These are phyloP conservation scores for Enteromius afrohamiltoni DNA, from an alignment of 2,797 vertebrate species.

Conservation along the genomic window DNA sequence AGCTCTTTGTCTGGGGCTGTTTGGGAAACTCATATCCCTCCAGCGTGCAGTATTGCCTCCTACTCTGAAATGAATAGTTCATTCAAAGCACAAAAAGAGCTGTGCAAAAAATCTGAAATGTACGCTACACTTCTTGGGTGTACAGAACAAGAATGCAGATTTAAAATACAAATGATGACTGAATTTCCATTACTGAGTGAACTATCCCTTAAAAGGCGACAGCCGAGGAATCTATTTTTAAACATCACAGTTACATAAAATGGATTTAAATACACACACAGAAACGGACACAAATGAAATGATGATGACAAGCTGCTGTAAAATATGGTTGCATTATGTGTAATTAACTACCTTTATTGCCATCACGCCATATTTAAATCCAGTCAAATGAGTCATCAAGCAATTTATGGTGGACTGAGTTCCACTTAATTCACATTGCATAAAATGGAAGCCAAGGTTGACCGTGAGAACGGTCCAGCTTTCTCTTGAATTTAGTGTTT, in stretches of 20 bases:
- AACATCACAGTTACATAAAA: not conserved
- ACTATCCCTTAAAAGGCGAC: not conserved
- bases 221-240: not conserved
- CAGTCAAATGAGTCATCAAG: not conserved
- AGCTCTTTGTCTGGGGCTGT: slow-evolving; percentile 36
- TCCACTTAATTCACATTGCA: not conserved
- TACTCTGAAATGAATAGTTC: slow-evolving; percentile 38
- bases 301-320: not conserved
- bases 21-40: slow-evolving; percentile 20
- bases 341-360: not conserved
- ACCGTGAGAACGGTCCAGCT: not conserved
- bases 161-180: not conserved
- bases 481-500: slow-evolving; percentile 16
- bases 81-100: slow-evolving; percentile 16
- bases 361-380: not conserved
- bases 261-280: not conserved
- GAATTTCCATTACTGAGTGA: not conserved
- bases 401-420: not conserved
- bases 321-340: not conserved
- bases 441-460: not conserved
- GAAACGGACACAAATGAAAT: not conserved
- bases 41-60: slow-evolving; percentile 39
- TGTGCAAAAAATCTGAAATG: not conserved
- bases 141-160: not conserved
- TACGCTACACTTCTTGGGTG: not conserved